Percentiles rank a stretch among this genome's conserved stretches.
Evolutionary conservation across 1,140 invertebrate species (phyloP).

Genomic region (Mya arenaria): DNA sequence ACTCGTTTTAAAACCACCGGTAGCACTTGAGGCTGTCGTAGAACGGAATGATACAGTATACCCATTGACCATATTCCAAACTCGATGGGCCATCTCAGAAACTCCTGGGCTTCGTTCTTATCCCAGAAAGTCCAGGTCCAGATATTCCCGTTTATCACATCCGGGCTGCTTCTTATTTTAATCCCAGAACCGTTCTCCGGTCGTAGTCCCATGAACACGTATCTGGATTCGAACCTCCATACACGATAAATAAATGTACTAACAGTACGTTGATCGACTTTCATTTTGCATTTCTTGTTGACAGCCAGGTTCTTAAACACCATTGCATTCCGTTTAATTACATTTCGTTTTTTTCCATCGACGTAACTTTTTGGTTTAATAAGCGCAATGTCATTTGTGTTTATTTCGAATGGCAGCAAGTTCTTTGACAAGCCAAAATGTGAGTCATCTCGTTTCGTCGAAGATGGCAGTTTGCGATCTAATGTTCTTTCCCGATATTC

Average conservation of each 20-base stretch:
- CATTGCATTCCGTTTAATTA: no score
- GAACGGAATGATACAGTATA: neutral
- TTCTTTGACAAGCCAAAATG: no score
- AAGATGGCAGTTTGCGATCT: no score
- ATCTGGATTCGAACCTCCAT: neutral
- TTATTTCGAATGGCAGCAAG: no score
- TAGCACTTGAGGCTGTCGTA: slow-evolving; percentile 1
- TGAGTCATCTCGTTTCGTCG: no score
- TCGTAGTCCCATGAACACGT: slow-evolving; percentile 10
- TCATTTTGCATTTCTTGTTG: no score
- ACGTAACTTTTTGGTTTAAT: no score
- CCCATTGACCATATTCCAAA: slow-evolving; percentile 47
- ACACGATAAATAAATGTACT: slow-evolving; percentile 20
- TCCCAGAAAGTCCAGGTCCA: slow-evolving; percentile 41
- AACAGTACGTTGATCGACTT: no score
- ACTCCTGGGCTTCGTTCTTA: slow-evolving; percentile 9
- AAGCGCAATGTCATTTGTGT: no score
- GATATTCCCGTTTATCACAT: neutral
- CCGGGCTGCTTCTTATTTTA: neutral
- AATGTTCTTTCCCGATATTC: no score
- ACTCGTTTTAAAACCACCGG: neutral
- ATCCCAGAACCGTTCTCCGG: neutral
- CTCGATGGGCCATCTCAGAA: slow-evolving; percentile 37
- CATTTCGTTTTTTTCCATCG: no score
- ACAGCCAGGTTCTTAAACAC: no score